Percentiles rank a stretch among this genome's conserved stretches.
phyloP scores from a whole-genome alignment of 2,113 vertebrate genomes.

The Saimiri boliviensis region DNA sequence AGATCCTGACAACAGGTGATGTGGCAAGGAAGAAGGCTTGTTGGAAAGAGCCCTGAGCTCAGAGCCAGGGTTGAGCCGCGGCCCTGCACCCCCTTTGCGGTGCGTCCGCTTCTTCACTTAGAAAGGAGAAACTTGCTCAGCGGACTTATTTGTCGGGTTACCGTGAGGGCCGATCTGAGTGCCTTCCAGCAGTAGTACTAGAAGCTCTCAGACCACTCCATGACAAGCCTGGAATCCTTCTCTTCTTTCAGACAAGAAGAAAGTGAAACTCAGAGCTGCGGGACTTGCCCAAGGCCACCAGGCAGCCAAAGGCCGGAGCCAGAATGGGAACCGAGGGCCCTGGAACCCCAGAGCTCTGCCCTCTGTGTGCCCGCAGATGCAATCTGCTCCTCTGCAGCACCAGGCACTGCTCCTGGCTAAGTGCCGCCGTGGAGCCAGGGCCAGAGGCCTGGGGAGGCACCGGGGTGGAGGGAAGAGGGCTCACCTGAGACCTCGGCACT shows the following conservation, averaged over 20 bases:
- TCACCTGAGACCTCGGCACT: constrained; percentile 82
- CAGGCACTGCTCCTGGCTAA: fast-evolving
- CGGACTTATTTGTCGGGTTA: not conserved
- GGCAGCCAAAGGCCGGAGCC: too few species aligned
- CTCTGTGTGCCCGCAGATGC: not conserved
- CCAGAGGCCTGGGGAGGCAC: not conserved
- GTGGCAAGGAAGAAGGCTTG: not conserved
- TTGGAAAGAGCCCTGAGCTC: not conserved
- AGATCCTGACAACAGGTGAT: not conserved
- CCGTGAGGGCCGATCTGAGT: not conserved
- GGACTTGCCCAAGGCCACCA: not conserved
- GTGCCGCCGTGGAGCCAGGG: too few species aligned
- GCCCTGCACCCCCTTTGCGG: not conserved
- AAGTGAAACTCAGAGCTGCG: not conserved
- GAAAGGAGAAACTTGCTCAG: not conserved
- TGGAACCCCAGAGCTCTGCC: not conserved
- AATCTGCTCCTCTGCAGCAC: not conserved
- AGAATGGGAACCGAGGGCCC: fast-evolving
- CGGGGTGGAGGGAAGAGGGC: not conserved
- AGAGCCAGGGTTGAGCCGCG: not conserved
- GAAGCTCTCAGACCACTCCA: fast-evolving
- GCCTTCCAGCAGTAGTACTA: not conserved
- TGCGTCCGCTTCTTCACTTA: not conserved
- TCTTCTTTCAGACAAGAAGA: not conserved
- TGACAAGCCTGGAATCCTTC: not conserved